Conservation (phyloP, 2,888 invertebrate genomes). For the Mythimna vitellina region DNA sequence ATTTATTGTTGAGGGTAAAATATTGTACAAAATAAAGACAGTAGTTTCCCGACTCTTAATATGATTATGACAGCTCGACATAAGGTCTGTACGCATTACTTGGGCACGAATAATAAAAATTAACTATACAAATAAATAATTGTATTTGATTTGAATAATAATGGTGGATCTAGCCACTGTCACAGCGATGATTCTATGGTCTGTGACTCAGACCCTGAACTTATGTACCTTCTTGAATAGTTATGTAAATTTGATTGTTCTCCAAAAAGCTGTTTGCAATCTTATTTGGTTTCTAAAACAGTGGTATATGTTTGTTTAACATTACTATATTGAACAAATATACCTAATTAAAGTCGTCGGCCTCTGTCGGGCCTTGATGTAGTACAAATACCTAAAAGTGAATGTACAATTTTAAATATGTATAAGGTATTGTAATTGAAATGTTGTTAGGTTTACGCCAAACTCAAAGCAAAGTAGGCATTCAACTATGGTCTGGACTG, state of each 20-base stretch:
- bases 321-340: slow-evolving; percentile 36
- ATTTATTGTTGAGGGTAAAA: too few species aligned
- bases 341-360: slow-evolving; percentile 10
- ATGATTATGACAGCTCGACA: background rate
- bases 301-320: slow-evolving; percentile 24
- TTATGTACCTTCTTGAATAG: slow-evolving; percentile 24
- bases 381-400: slow-evolving; percentile 18
- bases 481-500: too few species aligned
- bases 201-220: slow-evolving; percentile 31
- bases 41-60: background rate
- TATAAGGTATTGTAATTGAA: background rate
- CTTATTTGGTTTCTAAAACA: slow-evolving; percentile 26
- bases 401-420: slow-evolving; percentile 15
- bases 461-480: too few species aligned
- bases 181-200: background rate
- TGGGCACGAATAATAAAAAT: background rate
- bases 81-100: background rate
- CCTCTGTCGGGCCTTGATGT: slow-evolving; percentile 25
- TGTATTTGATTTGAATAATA: too few species aligned
- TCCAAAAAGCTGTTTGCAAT: slow-evolving; percentile 28
- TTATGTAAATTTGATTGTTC: slow-evolving; percentile 35
- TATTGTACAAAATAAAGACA: background rate
- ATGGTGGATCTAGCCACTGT: background rate
- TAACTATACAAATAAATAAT: too few species aligned
- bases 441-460: too few species aligned